phyloP scores from a whole-genome alignment of 2,888 invertebrate species.

The Caenorhabditis sinica region DNA sequence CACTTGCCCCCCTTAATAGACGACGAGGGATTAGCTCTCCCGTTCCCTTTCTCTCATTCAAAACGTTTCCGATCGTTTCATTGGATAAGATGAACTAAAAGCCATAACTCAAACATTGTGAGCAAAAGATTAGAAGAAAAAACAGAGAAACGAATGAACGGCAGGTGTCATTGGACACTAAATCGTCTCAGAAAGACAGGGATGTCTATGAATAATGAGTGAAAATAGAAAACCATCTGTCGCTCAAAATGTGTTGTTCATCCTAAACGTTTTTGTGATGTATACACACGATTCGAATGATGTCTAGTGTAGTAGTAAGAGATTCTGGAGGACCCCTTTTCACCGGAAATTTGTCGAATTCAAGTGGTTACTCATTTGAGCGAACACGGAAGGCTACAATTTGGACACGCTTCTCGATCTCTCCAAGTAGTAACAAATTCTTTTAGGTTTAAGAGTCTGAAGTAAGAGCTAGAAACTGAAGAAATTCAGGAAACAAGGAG shows the following conservation, averaged over 20 bases:
- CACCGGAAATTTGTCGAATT: conserved; percentile 56
- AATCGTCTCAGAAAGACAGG: conserved; percentile 33
- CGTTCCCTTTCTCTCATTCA: conserved; percentile 6
- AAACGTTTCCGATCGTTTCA: conserved; percentile 31
- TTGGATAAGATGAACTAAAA: conserved; percentile 45
- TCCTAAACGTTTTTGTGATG: conserved; percentile 32
- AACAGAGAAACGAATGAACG: conserved; percentile 36
- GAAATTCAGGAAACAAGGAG: too few species aligned
- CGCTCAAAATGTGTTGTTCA: conserved; percentile 33
- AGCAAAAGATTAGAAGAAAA: conserved; percentile 5
- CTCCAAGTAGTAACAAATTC: conserved; percentile 32
- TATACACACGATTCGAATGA: conserved; percentile 25
- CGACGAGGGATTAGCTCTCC: conserved; percentile 32
- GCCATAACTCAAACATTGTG: conserved; percentile 54
- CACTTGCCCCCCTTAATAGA: conserved; percentile 11
- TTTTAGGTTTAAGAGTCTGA: conserved; percentile 23
- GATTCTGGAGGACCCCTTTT: conserved; percentile 32
- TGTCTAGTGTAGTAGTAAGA: conserved; percentile 7
- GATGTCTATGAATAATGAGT: conserved; percentile 50
- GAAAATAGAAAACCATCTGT: conserved; percentile 58
- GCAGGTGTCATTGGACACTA: conserved; percentile 60
- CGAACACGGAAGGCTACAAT: conserved; percentile 53
- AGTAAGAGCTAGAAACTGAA: neutral
- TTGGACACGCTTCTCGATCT: conserved; percentile 35
- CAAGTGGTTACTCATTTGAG: conserved; percentile 57